Evolutionary conservation across 2,888 invertebrate species (phyloP).

Genomic region (Amiota communis): DNA sequence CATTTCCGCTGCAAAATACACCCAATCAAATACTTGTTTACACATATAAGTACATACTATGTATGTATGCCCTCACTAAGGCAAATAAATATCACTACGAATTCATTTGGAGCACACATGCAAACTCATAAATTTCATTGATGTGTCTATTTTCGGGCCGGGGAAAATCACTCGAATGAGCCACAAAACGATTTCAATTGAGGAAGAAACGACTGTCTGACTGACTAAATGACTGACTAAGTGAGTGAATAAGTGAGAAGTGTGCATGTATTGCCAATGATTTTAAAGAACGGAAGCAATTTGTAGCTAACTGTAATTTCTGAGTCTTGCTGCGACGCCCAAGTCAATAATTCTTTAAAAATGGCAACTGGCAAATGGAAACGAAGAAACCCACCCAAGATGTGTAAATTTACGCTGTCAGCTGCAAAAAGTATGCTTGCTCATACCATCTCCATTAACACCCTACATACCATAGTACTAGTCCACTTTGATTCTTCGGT

Average conservation of each 20-base stretch:
- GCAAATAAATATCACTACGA: constrained; percentile 41
- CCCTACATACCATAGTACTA: no score
- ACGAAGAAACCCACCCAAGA: constrained; percentile 3
- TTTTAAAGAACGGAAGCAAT: constrained; percentile 64
- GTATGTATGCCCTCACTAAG: not conserved
- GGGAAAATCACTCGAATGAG: constrained; percentile 22
- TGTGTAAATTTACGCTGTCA: constrained; percentile 62
- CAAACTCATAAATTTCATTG: constrained; percentile 69
- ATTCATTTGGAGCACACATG: constrained; percentile 63
- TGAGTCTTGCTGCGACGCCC: constrained; percentile 38
- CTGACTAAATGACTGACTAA: constrained; percentile 37
- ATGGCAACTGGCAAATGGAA: not conserved
- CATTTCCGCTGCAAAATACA: constrained; percentile 19
- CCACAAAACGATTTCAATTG: constrained; percentile 30
- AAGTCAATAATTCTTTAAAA: constrained; percentile 34
- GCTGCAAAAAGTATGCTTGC: constrained; percentile 30
- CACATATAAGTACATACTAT: not conserved
- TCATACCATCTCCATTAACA: no score
- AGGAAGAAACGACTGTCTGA: not conserved
- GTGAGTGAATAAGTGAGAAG: constrained; percentile 31
- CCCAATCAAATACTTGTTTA: not conserved
- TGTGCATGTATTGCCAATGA: constrained; percentile 12
- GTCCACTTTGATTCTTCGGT: not conserved
- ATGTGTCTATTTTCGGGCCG: constrained; percentile 68
- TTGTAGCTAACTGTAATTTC: constrained; percentile 69